phyloP scores from a whole-genome alignment of 2,888 invertebrate genomes.

The Tubulanus polymorphus region DNA sequence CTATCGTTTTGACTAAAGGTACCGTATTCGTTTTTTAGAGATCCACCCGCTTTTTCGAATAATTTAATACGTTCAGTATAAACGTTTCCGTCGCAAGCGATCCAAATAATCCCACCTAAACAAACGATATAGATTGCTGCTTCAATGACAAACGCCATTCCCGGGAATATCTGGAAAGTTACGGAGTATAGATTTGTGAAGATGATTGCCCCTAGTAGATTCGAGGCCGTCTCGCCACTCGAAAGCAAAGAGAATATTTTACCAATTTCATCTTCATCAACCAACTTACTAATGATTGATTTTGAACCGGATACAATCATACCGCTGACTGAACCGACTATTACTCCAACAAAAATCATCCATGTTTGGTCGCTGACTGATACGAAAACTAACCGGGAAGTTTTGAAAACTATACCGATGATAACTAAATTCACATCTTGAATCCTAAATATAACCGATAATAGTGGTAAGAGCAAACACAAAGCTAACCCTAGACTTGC shows the following conservation, averaged over 20 bases:
- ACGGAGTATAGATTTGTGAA: conserved; percentile 45
- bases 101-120: conserved; percentile 23
- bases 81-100: conserved; percentile 6
- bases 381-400: conserved; percentile 33
- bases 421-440: conserved; percentile 41
- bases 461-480: conserved; percentile 42
- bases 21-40: no score
- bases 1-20: no score
- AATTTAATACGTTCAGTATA: not conserved
- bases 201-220: conserved; percentile 39
- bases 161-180: conserved; percentile 38
- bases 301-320: conserved; percentile 35
- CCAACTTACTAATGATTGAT: conserved; percentile 47
- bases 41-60: no score
- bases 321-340: conserved; percentile 40
- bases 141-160: conserved; percentile 40
- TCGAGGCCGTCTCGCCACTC: conserved; percentile 44
- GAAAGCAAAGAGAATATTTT: conserved; percentile 47
- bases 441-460: conserved; percentile 32
- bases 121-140: conserved; percentile 30
- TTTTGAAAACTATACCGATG: conserved; percentile 41
- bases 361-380: conserved; percentile 29
- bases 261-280: conserved; percentile 43
- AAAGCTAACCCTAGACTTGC: conserved; percentile 47
- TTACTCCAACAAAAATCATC: conserved; percentile 39